phyloP scores from a whole-genome alignment of 2,113 vertebrate species.

The Ciconia stormi region DNA sequence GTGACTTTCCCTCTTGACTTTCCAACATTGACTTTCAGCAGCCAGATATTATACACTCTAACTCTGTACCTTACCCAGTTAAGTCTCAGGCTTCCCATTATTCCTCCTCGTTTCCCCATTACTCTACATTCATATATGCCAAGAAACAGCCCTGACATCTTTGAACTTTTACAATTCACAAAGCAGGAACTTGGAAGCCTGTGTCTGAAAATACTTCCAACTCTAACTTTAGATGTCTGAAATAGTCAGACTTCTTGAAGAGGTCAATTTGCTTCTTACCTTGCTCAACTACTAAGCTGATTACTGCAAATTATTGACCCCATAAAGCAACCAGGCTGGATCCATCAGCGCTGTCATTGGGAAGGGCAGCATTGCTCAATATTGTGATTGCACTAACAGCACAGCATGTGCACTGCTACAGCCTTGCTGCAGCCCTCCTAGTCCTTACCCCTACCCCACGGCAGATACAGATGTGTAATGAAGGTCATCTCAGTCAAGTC shows the following conservation, averaged over 20 bases:
- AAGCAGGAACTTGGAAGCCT: neutral
- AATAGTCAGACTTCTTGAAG: neutral
- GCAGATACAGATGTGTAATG: neutral
- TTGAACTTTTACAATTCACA: neutral
- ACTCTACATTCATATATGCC: neutral
- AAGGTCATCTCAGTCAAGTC: neutral
- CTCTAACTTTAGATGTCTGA: neutral
- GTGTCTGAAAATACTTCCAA: neutral
- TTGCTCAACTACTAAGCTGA: neutral
- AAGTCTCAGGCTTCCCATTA: neutral
- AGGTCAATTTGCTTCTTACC: neutral
- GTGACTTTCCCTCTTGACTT: neutral
- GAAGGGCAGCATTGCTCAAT: conserved; percentile 1
- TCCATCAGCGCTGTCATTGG: neutral
- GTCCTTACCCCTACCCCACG: neutral
- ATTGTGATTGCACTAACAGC: neutral
- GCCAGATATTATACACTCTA: neutral
- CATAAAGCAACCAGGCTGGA: neutral
- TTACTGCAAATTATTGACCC: conserved; percentile 11
- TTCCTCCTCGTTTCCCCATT: neutral
- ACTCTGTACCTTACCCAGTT: neutral
- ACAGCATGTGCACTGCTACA: neutral
- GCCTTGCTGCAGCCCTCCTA: neutral
- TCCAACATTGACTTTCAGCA: neutral
- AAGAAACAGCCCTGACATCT: neutral